Conservation (phyloP, 92 coral and sea anemone genomes). For the Diadumene lineata region DNA sequence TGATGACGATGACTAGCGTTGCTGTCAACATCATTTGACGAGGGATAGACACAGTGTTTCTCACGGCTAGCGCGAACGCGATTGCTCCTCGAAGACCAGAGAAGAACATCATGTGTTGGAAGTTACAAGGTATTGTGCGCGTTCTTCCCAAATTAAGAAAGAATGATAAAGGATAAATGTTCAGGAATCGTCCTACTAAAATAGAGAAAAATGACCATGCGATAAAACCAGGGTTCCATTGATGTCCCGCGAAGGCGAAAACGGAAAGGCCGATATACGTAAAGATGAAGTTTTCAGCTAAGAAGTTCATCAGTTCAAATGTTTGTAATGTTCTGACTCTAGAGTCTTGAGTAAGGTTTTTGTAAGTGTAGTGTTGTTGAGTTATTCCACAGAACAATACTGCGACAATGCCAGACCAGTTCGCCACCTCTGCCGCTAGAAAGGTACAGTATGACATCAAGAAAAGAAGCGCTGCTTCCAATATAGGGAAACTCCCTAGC, state of each 20-base stretch:
- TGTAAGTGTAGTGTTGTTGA: conserved; percentile 94
- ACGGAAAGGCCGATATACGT: conserved; percentile 94
- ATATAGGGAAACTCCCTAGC: conserved; percentile 90
- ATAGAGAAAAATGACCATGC: conserved; percentile 90
- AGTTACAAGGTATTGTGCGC: conserved; percentile 80
- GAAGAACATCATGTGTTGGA: conserved; percentile 96
- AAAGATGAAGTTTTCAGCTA: conserved; percentile 93
- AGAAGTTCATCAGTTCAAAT: conserved; percentile 86
- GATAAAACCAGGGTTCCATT: conserved; percentile 91
- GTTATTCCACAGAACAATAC: conserved; percentile 95
- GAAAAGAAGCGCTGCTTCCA: conserved; percentile 90
- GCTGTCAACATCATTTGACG: conserved; percentile 99
- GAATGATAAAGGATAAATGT: conserved; percentile 87
- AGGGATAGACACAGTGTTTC: conserved; percentile 96
- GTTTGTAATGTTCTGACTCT: conserved; percentile 85
- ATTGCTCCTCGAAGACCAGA: conserved; percentile 99
- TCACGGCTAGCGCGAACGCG: conserved; percentile 94
- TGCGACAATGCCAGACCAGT: conserved; percentile 98
- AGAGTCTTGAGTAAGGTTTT: conserved; percentile 93
- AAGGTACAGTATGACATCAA: conserved; percentile 96
- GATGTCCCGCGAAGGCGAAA: conserved; percentile 91
- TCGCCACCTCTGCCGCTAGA: conserved; percentile 90
- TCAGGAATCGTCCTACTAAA: conserved; percentile 74
- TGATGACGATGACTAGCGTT: conserved; percentile 84
- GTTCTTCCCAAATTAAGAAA: conserved; percentile 86